Base-by-base conservation (phyloP, 2,113 vertebrate species). In the Epinephelus cyanopodus region DNA sequence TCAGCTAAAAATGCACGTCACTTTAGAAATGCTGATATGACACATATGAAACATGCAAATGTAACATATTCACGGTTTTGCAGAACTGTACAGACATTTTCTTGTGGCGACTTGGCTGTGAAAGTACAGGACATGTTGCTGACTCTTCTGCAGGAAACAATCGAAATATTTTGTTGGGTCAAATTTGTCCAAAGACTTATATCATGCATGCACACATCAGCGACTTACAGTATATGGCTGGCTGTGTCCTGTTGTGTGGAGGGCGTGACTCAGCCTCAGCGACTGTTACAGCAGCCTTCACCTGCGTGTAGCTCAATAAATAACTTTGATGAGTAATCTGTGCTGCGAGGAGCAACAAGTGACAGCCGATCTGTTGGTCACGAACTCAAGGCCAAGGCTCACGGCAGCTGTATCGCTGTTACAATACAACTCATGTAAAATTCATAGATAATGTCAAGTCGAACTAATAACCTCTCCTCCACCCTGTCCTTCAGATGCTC, bases 221-320 rank as follows among this genome's bases (percentile, higher is more conserved):
- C 33, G 5, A 37, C 33, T 37, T 6, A 37, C 33, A 37, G 33
- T 37, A 37, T 37, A 37, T 37, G 33, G 33, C 33, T 37, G 33
- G 33, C 33, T 37, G 7, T 29, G 23, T 6, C 19, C 0, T 3
- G 13, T n/a, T 47, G 17, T 23, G 47, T 63, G 29, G 63, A 42
- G 13, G 68, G 25, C 15, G 13, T 39, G 27, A 9, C 9, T 52
- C 27, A 12, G 47, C 39, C 4, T 50, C 56, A n/a, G 47, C 0
- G n/a, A 15, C n/a, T 39, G 63, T 19, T 45, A 17, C 33, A 29
- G 84, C 68, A 63, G 70, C 84, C 84, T 87, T 87, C 1, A 76
- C 69, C 76, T 57, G 60, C 33, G 10, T 17, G 48, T 0, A 42
- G 48, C 67, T 58, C 86, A 81, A 61, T 80, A 77, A 63, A 89